Conservation (phyloP, 2,113 vertebrate species). For the Pipa parva region DNA sequence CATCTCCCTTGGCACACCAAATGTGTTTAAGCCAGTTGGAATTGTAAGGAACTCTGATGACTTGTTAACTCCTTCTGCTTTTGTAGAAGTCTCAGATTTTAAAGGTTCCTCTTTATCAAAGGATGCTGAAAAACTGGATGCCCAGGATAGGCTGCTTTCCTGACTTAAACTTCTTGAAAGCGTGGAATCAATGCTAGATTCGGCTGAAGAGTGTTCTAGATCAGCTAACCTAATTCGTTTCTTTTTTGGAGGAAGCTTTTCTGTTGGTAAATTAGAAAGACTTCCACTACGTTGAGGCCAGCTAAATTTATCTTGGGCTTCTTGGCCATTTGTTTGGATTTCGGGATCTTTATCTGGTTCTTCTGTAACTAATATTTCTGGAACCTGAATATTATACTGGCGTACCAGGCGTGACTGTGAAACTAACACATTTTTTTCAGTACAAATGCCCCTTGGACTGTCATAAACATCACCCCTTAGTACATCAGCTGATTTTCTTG, state of each 20-base stretch:
- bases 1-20: conserved; percentile 84
- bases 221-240: conserved; percentile 92
- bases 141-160: conserved; percentile 88
- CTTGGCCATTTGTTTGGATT: conserved; percentile 67
- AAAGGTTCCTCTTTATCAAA: conserved; percentile 85
- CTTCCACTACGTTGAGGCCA: conserved; percentile 97
- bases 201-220: conserved; percentile 88
- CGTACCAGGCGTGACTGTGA: conserved; percentile 84
- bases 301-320: conserved; percentile 84
- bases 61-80: conserved; percentile 67
- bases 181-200: conserved; percentile 88
- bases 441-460: conserved; percentile 45
- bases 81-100: conserved; percentile 73
- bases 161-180: conserved; percentile 89
- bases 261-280: conserved; percentile 87
- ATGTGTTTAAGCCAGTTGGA: conserved; percentile 69
- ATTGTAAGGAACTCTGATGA: conserved; percentile 72
- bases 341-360: conserved; percentile 88
- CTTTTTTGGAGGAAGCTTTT: conserved; percentile 97
- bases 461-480: conserved; percentile 58
- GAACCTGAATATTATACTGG: conserved; percentile 95
- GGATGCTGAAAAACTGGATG: conserved; percentile 90
- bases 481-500: conserved; percentile 45
- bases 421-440: conserved; percentile 57
- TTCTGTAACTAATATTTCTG: conserved; percentile 95